Evolutionary conservation across 2,888 invertebrate genomes (phyloP), one percentile per base, ranked within the genome.

Genomic region (Polylopha cassiicola): DNA sequence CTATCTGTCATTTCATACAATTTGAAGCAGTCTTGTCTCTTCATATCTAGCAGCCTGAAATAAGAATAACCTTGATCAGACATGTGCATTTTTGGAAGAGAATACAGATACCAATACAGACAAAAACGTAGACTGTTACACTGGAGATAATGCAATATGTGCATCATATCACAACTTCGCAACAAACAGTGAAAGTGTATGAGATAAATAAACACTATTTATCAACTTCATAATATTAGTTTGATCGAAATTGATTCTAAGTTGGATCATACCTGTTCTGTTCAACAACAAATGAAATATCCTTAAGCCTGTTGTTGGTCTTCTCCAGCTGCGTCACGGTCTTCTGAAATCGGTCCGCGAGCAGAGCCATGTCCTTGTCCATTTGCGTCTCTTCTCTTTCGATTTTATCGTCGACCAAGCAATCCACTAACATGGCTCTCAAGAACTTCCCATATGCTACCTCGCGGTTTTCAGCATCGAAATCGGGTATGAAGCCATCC

Each of bases 211-310:
- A n/a, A n/a, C n/a, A n/a, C n/a, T n/a, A n/a, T n/a, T n/a, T n/a
- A n/a, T n/a, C n/a, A n/a, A n/a, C n/a, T n/a, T n/a, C n/a, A n/a
- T n/a, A n/a, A n/a, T n/a, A n/a, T n/a, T n/a, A n/a, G n/a, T n/a
- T n/a, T n/a, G n/a, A n/a, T n/a, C n/a, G n/a, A n/a, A n/a, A n/a
- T n/a, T n/a, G n/a, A n/a, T n/a, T n/a, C n/a, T n/a, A n/a, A n/a
- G n/a, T n/a, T n/a, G n/a, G 1, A 8, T 60, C 65, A 37, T 30
- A 81, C 86, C 84, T 70, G 37, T 84, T 73, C 43, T 84, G 80
- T 50, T 87, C 86, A 1, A 71, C 73, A 23, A 76, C 66, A 66
- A 86, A 86, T 1, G 72, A 74, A 20, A 87, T 78, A 39, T 85
- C 80, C 42, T 82, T 86, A 27, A 87, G 42, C 8, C 84, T 60